Percentiles rank a stretch among this genome's conserved stretches.
phyloP scores from a whole-genome alignment of 2,888 invertebrate genomes.

The Barypeithes pellucidus region DNA sequence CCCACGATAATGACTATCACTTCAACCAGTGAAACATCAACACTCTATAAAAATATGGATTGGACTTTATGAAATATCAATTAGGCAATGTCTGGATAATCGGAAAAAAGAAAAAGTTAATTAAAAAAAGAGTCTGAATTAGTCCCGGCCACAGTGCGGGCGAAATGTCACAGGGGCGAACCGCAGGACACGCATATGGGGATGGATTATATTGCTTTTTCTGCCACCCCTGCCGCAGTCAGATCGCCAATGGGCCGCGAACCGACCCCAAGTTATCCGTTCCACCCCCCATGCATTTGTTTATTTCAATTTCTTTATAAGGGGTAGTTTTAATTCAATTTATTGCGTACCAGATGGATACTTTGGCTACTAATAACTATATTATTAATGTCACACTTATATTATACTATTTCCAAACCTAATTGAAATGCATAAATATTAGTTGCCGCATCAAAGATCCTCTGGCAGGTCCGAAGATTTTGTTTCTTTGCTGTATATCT shows the following conservation, averaged over 20 bases:
- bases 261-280: conserved; percentile 41
- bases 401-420: background rate
- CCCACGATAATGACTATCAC: background rate
- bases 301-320: conserved; percentile 44
- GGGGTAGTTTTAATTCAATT: conserved; percentile 44
- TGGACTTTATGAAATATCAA: conserved; percentile 29
- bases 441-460: no score
- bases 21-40: conserved; percentile 6
- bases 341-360: conserved; percentile 26
- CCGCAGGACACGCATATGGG: conserved; percentile 52
- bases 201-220: conserved; percentile 54
- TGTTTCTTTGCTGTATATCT: no score
- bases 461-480: no score
- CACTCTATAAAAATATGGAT: conserved; percentile 20
- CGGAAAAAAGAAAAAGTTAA: conserved; percentile 47
- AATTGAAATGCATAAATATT: no score
- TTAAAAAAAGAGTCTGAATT: conserved; percentile 49
- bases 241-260: conserved; percentile 48
- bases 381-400: background rate
- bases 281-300: conserved; percentile 43
- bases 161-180: conserved; percentile 49
- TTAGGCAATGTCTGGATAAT: conserved; percentile 26
- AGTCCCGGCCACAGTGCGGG: conserved; percentile 37
- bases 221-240: conserved; percentile 46
- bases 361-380: conserved; percentile 12